Evolutionary conservation across 2,888 invertebrate genomes (phyloP), one percentile per base, ranked within the genome.

Genomic region (Xanthia togata): DNA sequence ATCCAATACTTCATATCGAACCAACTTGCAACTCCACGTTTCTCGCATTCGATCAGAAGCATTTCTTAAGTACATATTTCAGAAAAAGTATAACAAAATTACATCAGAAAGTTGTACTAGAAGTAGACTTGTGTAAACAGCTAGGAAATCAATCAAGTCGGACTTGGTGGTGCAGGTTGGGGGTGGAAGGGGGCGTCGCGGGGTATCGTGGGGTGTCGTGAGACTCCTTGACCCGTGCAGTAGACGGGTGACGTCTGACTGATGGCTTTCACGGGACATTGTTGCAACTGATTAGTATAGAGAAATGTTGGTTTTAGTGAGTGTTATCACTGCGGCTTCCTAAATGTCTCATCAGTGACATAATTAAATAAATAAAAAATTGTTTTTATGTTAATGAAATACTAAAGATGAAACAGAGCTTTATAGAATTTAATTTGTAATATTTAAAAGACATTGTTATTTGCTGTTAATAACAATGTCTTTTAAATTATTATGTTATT

Each of bases 81-180:
- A 79, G 73, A 72, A 83, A 78, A 81, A 81, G 72, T 69, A 76
- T 71, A 86, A 78, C 82, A 78, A 79, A 85, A 83, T 87, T 72
- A 84, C 81, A 84, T 81, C 81, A 81, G 62, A 83, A 84, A 87
- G 82, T 88, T 87, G 76, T 73, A 83, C 73, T 88, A 81, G 85
- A 83, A 86, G 85, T 85, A 81, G 86, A 85, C 87, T 83, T 85
- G 82, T 88, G 87, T 87, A 88, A 87, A 88, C 87, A 87, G 86
- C 80, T 79, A 83, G 79, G 95, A 95, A 96, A 96, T 96, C 96
- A 96, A 96, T 96, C 95, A 95, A 95, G 94, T 94, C 92, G 93
- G 88, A 87, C 87, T 83, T 83, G 73, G 76, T 69, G 76, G 81
- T 74, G 79, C 63, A 89, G 89, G 83, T 77, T 76, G 80, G 82